phyloP scores from a whole-genome alignment of 2,113 vertebrate species.

The Psophia crepitans region DNA sequence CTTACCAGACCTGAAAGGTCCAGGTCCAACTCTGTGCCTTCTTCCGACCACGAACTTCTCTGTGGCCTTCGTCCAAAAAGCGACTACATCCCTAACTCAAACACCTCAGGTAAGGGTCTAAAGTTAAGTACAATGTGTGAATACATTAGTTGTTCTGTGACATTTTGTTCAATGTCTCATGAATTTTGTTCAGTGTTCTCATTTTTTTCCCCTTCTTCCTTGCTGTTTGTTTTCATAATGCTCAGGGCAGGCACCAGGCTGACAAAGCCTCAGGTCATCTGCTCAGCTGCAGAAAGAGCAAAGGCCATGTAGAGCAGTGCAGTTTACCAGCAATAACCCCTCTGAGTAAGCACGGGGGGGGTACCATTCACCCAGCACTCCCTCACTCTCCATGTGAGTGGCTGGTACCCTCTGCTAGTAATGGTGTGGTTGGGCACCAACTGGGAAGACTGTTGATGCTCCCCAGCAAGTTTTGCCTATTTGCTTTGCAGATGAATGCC shows the following conservation, averaged over 20 bases:
- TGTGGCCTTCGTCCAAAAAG: neutral
- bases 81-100: neutral
- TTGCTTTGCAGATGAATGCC: neutral
- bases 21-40: neutral
- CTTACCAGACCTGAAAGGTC: neutral
- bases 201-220: neutral
- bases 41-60: neutral
- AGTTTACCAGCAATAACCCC: neutral
- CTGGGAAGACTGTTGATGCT: neutral
- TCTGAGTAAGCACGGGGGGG: neutral
- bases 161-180: neutral
- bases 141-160: neutral
- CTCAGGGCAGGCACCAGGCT: neutral
- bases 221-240: neutral
- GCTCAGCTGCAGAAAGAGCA: neutral
- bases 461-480: neutral
- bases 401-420: neutral
- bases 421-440: neutral
- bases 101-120: neutral
- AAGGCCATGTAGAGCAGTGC: neutral
- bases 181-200: neutral
- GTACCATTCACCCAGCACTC: neutral
- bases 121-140: neutral
- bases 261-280: neutral
- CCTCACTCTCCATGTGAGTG: fast-evolving